Conservation (phyloP, 2,888 invertebrate genomes). For the Apodemia hepburni region DNA sequence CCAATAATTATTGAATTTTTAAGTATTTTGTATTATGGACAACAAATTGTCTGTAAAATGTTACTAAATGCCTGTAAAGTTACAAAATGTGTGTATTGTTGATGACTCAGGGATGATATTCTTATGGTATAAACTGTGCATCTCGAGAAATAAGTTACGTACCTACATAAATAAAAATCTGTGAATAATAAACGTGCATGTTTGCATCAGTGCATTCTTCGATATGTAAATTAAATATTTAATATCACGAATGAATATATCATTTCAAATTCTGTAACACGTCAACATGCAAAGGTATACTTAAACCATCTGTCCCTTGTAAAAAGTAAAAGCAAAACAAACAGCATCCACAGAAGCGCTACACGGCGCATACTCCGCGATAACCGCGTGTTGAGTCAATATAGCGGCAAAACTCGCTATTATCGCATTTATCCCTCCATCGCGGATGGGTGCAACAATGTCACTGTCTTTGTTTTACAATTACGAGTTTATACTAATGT, state of each 20-base stretch:
- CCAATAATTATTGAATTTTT: too few species aligned
- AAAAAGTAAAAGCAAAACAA: slow-evolving; percentile 5
- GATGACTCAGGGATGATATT: too few species aligned
- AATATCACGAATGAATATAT: background rate
- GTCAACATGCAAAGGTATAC: background rate
- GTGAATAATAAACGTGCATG: too few species aligned
- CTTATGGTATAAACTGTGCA: too few species aligned
- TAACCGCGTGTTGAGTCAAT: background rate
- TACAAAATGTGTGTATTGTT: too few species aligned
- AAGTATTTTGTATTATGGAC: too few species aligned
- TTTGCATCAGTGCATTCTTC: too few species aligned
- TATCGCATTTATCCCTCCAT: background rate
- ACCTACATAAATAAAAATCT: too few species aligned
- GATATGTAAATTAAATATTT: too few species aligned
- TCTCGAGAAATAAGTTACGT: too few species aligned
- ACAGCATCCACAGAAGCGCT: background rate
- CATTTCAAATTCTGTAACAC: background rate
- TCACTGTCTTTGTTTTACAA: background rate
- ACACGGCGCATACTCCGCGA: background rate
- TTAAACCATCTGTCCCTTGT: background rate
- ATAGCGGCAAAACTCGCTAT: background rate
- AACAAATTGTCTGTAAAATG: too few species aligned
- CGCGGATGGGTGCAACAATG: background rate
- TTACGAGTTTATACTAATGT: background rate
- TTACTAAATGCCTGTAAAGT: too few species aligned